phyloP scores from a whole-genome alignment of 2,888 invertebrate species.

The Drosophila recens region DNA sequence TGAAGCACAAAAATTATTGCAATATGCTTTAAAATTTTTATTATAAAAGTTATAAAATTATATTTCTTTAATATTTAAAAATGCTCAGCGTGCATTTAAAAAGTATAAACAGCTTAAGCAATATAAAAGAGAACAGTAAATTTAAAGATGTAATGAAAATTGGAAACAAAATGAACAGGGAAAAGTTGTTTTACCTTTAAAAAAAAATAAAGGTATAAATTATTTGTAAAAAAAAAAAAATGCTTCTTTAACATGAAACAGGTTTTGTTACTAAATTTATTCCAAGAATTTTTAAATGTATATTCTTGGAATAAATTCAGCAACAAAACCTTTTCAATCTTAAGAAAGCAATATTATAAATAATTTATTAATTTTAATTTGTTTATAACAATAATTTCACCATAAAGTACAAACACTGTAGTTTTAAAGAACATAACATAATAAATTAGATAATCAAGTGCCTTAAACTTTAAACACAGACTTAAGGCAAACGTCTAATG shows the following conservation, averaged over 20 bases:
- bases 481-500: background rate
- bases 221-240: too few relatives aligned
- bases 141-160: background rate
- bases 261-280: too few relatives aligned
- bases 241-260: too few relatives aligned
- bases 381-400: background rate
- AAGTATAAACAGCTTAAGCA: background rate
- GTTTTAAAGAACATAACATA: background rate
- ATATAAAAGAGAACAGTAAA: background rate
- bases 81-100: background rate
- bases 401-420: background rate
- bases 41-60: background rate
- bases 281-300: too few relatives aligned
- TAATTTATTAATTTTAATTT: too few relatives aligned
- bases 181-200: too few relatives aligned
- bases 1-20: background rate
- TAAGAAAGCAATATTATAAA: too few relatives aligned
- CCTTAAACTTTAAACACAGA: background rate
- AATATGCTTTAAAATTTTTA: background rate
- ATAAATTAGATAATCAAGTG: background rate
- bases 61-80: background rate
- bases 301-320: too few relatives aligned
- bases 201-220: too few relatives aligned
- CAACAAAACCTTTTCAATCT: too few relatives aligned
- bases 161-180: too few relatives aligned